Base-by-base conservation (phyloP, 2,797 vertebrate genomes). In the Clarias pachynema region DNA sequence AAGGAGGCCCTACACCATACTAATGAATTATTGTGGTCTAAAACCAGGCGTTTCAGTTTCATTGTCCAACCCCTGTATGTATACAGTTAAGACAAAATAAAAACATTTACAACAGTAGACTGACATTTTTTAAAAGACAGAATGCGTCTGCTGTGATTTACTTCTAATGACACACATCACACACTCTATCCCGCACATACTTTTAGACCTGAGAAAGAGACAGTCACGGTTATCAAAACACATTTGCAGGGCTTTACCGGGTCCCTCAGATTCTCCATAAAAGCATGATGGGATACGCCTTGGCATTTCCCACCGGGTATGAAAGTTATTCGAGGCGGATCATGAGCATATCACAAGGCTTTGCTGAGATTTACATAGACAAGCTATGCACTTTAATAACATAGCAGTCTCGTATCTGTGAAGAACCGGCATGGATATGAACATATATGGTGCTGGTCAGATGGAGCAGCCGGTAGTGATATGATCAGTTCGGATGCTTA, bases 371-470 rank as follows among this genome's bases (percentile, higher is more conserved):
- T 65, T 34, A 49, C 18, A 1, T 31, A 24, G 56, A 40, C 29
- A 10, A 62, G 68, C 18, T 53, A 3, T 44, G 77, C 26, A 34
- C 65, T 80, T 79, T 85, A 80, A 80, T 80, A 80, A 80, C 31
- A 9, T 15, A 29, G 37, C 37, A 6, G 59, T 40, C 26, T 60
- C 3, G 22, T n/a, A 56, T 70, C 34, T 22, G 37, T 31, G 49
- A 62, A 29, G 26, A 24, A 79, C 49, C 56, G 6, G 29, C 69
- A 29, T 4, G 29, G 34, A 81, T 82, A 66, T 86, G 84, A 65
- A 68, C 84, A 75, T 86, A 82, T 75, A 86, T 68, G 84, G 79
- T 8, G 44, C 12, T 75, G 70, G 70, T 59, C 79, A 65, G 60
- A 85, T 16, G 59, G 7, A 18, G 59, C 26, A 49, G 12, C 8